Percentiles rank a stretch among this genome's conserved stretches.
phyloP scores from a whole-genome alignment of 2,797 vertebrate genomes.

The Gambelia wislizenii region DNA sequence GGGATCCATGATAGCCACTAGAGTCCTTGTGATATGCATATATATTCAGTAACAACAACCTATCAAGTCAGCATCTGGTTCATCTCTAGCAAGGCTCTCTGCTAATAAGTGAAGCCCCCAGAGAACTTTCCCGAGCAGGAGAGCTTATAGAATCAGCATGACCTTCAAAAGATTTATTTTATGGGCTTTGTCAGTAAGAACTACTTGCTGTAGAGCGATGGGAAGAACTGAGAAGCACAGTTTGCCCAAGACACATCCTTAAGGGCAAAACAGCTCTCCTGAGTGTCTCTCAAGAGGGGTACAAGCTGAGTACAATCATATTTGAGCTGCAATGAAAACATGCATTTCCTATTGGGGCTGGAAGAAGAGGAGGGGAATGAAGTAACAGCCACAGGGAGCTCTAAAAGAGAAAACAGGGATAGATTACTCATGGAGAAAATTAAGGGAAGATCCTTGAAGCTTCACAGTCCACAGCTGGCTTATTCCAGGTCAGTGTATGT shows the following conservation, averaged over 20 bases:
- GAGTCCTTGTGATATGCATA: neutral
- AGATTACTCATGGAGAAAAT: slow-evolving; percentile 74
- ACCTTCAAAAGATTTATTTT: slow-evolving; percentile 32
- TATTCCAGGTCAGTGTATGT: neutral
- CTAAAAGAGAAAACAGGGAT: slow-evolving; percentile 67
- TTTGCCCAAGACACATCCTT: slow-evolving; percentile 66
- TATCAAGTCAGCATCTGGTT: neutral
- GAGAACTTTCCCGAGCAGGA: slow-evolving; percentile 11
- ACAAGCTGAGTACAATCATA: slow-evolving; percentile 56
- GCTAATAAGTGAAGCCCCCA: neutral
- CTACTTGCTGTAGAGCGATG: neutral
- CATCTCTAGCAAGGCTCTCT: neutral
- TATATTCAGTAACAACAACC: too few species aligned
- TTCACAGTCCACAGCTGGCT: neutral
- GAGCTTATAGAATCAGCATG: slow-evolving; percentile 12
- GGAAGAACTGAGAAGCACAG: slow-evolving; percentile 1
- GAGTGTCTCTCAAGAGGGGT: slow-evolving; percentile 53
- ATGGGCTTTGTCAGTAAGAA: slow-evolving; percentile 3
- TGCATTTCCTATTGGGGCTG: slow-evolving; percentile 61
- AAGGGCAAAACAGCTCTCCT: slow-evolving; percentile 40
- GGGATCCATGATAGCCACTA: too few species aligned
- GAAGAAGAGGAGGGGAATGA: slow-evolving; percentile 31
- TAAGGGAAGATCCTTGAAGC: slow-evolving; percentile 70
- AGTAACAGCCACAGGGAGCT: slow-evolving; percentile 67
- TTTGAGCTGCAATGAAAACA: slow-evolving; percentile 70